Percentiles rank a stretch among this genome's conserved stretches.
These are phyloP conservation scores for Pollenia labialis DNA, from an alignment of 2,888 invertebrate genomes.

Conservation along the genomic window DNA sequence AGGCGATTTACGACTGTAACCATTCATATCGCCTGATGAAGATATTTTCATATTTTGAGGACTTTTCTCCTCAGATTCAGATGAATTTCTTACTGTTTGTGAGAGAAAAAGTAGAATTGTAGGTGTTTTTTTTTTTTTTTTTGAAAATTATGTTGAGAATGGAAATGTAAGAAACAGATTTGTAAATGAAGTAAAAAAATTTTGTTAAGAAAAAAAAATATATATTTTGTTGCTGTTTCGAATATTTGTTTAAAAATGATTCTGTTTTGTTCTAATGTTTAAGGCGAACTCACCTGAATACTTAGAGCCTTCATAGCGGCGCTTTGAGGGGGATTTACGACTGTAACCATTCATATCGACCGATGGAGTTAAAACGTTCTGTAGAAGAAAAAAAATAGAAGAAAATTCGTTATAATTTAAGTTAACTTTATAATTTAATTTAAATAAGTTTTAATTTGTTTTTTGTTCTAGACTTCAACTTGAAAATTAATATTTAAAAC, in stretches of 20 bases:
- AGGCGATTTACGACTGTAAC: slow-evolving; percentile 82
- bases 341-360: slow-evolving; percentile 83
- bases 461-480: no score
- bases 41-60: slow-evolving; percentile 68
- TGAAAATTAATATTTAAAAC: no score
- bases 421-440: no score
- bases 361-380: slow-evolving; percentile 77
- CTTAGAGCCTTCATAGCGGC: slow-evolving; percentile 83
- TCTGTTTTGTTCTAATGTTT: background rate
- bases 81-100: slow-evolving; percentile 74
- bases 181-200: no score
- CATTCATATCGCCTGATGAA: slow-evolving; percentile 81
- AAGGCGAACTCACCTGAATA: slow-evolving; percentile 79
- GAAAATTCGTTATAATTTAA: slow-evolving; percentile 26
- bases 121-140: slow-evolving; percentile 40
- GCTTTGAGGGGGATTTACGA: slow-evolving; percentile 82
- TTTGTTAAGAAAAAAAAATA: no score
- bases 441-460: no score
- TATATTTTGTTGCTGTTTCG: no score
- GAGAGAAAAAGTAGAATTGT: slow-evolving; percentile 43
- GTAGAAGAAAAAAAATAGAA: slow-evolving; percentile 40
- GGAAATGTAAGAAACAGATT: background rate
- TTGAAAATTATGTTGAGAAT: background rate
- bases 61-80: slow-evolving; percentile 71
- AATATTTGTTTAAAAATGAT: no score